These are phyloP conservation scores for Salvelinus namaycush DNA, from an alignment of 2,113 vertebrate species.

Conservation along the genomic window DNA sequence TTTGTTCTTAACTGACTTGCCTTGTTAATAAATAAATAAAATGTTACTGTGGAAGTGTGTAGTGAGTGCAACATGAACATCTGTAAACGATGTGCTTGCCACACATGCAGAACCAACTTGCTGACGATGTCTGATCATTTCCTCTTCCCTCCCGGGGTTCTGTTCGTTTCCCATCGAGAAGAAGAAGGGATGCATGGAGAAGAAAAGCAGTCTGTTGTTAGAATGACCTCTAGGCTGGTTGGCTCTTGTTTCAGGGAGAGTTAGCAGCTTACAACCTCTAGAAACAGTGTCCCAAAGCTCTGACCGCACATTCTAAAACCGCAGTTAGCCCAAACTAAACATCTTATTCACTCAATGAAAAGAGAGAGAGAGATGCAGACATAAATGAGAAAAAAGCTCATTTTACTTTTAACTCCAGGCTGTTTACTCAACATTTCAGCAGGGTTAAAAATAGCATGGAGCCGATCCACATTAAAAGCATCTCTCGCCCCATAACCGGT, in stretches of 20 bases:
- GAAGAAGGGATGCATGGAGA: slow-evolving; percentile 13
- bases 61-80: no score
- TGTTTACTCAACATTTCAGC: slow-evolving; percentile 18
- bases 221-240: background rate
- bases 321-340: background rate
- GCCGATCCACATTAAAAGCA: slow-evolving; percentile 13
- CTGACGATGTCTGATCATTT: background rate
- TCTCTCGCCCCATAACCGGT: slow-evolving; percentile 4
- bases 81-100: background rate
- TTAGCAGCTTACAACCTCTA: slow-evolving; percentile 1
- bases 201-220: background rate
- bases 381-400: background rate
- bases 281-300: slow-evolving; percentile 6
- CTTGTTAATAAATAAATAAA: no score
- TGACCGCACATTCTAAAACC: slow-evolving; percentile 3
- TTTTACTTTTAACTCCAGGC: slow-evolving; percentile 11
- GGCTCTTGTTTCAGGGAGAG: background rate
- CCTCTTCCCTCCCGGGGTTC: background rate
- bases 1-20: no score
- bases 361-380: background rate
- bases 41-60: background rate
- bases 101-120: slow-evolving; percentile 16
- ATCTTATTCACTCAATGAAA: background rate
- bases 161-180: slow-evolving; percentile 5
- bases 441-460: slow-evolving; percentile 15